Evolutionary conservation across 2,888 invertebrate genomes (phyloP).

Genomic region (Ethmia dodecea): DNA sequence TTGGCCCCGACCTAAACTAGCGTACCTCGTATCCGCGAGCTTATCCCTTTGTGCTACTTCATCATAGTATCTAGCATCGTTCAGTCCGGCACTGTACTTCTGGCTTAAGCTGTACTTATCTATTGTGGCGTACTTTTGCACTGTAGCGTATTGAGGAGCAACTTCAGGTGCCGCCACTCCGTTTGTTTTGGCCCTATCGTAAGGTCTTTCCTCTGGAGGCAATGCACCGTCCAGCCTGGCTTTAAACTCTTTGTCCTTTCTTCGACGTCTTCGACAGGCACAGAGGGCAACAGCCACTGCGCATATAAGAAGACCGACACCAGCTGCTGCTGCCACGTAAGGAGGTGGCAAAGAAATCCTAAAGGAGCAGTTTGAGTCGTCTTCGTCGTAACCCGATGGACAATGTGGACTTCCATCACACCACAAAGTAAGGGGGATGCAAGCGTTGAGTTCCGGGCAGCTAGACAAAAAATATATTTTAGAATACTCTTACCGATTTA

Average conservation of each 20-base stretch:
- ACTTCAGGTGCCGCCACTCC: constrained; percentile 55
- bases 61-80: constrained; percentile 72
- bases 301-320: constrained; percentile 77
- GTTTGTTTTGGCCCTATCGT: constrained; percentile 76
- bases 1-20: constrained; percentile 65
- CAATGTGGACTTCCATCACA: constrained; percentile 89
- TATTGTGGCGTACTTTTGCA: constrained; percentile 74
- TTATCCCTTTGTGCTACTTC: constrained; percentile 73
- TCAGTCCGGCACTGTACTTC: constrained; percentile 72
- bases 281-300: constrained; percentile 78
- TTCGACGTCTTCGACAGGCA: constrained; percentile 77
- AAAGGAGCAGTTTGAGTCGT: constrained; percentile 85
- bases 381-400: constrained; percentile 89
- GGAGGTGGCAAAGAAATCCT: constrained; percentile 82
- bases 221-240: constrained; percentile 77
- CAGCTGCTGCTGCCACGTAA: constrained; percentile 81
- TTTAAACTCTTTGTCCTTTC: constrained; percentile 79
- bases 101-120: constrained; percentile 75
- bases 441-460: constrained; percentile 89
- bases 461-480: constrained; percentile 72
- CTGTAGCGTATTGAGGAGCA: constrained; percentile 64
- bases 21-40: constrained; percentile 69
- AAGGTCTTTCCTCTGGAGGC: constrained; percentile 78
- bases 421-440: constrained; percentile 87
- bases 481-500: neutral